Evolutionary conservation across 1,140 invertebrate genomes (phyloP).

Genomic region (Phthorimaea operculella): DNA sequence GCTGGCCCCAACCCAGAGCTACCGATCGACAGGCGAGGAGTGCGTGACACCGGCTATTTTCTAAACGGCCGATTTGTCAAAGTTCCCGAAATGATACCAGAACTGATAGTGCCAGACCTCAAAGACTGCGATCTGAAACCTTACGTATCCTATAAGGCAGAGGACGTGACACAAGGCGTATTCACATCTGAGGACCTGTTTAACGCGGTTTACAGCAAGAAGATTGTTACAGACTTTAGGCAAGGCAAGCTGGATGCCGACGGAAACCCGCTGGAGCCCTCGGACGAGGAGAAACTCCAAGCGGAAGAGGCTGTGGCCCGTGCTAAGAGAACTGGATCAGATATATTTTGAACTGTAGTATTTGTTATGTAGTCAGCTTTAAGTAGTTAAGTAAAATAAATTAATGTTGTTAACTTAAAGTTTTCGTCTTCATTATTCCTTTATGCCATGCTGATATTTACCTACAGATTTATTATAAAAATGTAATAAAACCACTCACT

Average conservation of each 20-base stretch:
- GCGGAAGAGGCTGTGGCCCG: conserved; percentile 75
- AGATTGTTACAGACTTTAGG: conserved; percentile 84
- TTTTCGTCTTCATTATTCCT: not conserved
- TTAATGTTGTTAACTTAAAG: not conserved
- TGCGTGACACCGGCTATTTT: conserved; percentile 71
- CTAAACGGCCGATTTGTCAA: conserved; percentile 70
- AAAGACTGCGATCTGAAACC: conserved; percentile 86
- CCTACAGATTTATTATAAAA: no score
- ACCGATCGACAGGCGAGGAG: conserved; percentile 74
- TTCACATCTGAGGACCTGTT: conserved; percentile 90
- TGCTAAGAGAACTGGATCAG: conserved; percentile 80
- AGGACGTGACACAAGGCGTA: conserved; percentile 79
- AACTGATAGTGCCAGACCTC: conserved; percentile 92
- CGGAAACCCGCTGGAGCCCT: conserved; percentile 78
- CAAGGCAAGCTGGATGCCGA: conserved; percentile 75
- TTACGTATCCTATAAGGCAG: conserved; percentile 89
- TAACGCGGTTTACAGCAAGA: conserved; percentile 81
- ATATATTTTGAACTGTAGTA: conserved; percentile 72
- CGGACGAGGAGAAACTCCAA: conserved; percentile 75
- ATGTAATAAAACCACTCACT: no score
- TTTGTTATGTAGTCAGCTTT: conserved; percentile 17
- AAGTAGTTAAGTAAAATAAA: conserved; percentile 15
- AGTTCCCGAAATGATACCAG: conserved; percentile 91
- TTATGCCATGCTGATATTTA: no score
- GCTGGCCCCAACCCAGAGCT: conserved; percentile 71